Evolutionary conservation across 1,140 invertebrate genomes (phyloP), one percentile per base, ranked within the genome.

Genomic region (Temnothorax longispinosus): DNA sequence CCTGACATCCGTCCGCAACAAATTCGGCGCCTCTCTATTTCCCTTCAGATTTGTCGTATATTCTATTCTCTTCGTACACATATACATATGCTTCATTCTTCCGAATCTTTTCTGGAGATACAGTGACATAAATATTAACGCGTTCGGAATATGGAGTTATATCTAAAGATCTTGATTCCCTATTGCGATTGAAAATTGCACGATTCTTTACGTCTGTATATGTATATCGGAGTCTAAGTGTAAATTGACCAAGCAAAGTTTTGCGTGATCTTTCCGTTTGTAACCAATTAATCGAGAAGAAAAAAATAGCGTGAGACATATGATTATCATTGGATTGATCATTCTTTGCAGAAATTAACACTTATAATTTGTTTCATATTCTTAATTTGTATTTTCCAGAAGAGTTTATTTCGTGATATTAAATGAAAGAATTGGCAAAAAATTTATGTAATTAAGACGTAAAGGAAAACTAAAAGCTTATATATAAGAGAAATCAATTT

Each of bases 191-290:
- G 62, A 87, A 87, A 92, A 90, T 89, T 88, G 81, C 71, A 88
- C 50, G 44, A 44, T 64, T 27, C 21, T 41, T 50, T 44, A 58
- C 35, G 44, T 50, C 11, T 32, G 27, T 50, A 76, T 62, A 27
- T 27, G 1, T 21, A n/a, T 56, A 62, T 80, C 38, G 38, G 76
- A 52, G 56, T 75, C 41, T 67, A 15, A 75, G 32, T 74, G 86
- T 81, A 90, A 86, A 90, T 86, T 90, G 74, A 89, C 76, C 72
- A 44, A 84, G 52, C 62, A 74, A 89, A 87, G 54, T 89, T 87
- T 44, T 41, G 6, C 44, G 78, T 60, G 52, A 21, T 38, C 44
- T 71, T 38, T 85, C 65, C 6, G 38, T 89, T 80, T 89, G 65
- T 64, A 54, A 67, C 21, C 65, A 72, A 84, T 84, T 87, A 90